phyloP scores from a whole-genome alignment of 2,888 invertebrate genomes.

The Pyrgus malvae region DNA sequence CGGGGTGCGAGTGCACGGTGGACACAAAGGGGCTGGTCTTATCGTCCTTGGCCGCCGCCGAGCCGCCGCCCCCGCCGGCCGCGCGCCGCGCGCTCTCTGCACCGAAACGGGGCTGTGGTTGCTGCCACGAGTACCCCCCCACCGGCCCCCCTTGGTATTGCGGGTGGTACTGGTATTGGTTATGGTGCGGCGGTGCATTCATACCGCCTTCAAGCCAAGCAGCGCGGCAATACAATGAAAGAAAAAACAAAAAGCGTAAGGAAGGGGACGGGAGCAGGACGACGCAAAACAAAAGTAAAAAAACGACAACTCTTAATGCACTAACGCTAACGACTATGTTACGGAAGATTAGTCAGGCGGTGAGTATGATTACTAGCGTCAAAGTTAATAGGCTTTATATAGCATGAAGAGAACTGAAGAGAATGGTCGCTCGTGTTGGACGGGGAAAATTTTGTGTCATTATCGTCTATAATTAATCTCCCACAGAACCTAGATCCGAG shows the following conservation, averaged over 20 bases:
- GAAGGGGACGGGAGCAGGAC: slow-evolving; percentile 63
- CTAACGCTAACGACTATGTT: slow-evolving; percentile 30
- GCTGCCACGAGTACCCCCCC: slow-evolving; percentile 46
- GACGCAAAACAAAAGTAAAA: slow-evolving; percentile 62
- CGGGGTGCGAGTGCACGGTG: slow-evolving; percentile 94
- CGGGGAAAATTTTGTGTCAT: slow-evolving; percentile 54
- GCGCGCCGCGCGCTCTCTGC: slow-evolving; percentile 73
- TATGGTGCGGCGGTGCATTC: slow-evolving; percentile 82
- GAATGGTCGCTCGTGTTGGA: slow-evolving; percentile 58
- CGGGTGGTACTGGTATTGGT: slow-evolving; percentile 79
- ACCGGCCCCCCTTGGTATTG: slow-evolving; percentile 71
- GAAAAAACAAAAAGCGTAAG: slow-evolving; percentile 80
- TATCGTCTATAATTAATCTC: slow-evolving; percentile 53
- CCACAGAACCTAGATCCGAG: slow-evolving; percentile 68
- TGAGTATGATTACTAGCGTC: slow-evolving; percentile 49
- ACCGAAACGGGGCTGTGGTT: slow-evolving; percentile 75
- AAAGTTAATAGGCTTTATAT: slow-evolving; percentile 61
- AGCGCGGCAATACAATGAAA: slow-evolving; percentile 81
- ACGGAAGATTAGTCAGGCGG: slow-evolving; percentile 55
- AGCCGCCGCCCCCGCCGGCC: slow-evolving; percentile 43
- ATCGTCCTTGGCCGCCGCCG: slow-evolving; percentile 75
- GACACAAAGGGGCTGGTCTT: slow-evolving; percentile 93
- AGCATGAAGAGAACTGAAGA: slow-evolving; percentile 38
- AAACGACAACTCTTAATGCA: slow-evolving; percentile 23
- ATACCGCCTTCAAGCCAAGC: slow-evolving; percentile 82